Evolutionary conservation across 2,888 invertebrate species (phyloP).

Genomic region (Andrena dorsata): DNA sequence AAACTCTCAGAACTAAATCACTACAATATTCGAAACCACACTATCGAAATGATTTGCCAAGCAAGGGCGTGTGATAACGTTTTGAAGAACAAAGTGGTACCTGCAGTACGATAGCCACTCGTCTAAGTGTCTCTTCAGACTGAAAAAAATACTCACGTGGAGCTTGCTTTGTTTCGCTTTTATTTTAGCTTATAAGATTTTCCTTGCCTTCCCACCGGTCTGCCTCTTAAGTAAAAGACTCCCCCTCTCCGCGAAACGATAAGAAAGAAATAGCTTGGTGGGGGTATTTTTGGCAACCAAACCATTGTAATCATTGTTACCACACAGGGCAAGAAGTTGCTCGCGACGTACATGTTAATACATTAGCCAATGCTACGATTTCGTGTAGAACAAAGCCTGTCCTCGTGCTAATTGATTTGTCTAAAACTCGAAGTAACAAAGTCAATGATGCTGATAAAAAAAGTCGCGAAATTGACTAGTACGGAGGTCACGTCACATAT

Average conservation of each 20-base stretch:
- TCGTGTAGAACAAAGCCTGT: constrained; percentile 19
- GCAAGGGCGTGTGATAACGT: neutral
- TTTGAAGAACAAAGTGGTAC: constrained; percentile 67
- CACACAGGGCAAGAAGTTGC: constrained; percentile 56
- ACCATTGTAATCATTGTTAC: constrained; percentile 62
- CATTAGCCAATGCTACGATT: constrained; percentile 28
- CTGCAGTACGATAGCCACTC: constrained; percentile 71
- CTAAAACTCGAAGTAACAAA: constrained; percentile 32
- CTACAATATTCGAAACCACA: neutral
- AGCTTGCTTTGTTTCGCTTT: constrained; percentile 79
- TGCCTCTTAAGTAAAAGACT: constrained; percentile 50
- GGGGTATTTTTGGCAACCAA: constrained; percentile 68
- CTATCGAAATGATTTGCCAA: neutral
- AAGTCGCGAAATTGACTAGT: neutral
- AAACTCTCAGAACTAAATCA: constrained; percentile 3
- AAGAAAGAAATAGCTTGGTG: constrained; percentile 23
- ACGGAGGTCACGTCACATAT: neutral
- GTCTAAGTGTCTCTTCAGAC: constrained; percentile 75
- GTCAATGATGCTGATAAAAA: neutral
- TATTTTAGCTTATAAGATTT: constrained; percentile 81
- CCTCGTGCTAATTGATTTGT: constrained; percentile 46
- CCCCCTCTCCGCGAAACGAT: constrained; percentile 28
- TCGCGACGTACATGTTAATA: constrained; percentile 33
- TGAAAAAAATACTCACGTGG: constrained; percentile 72
- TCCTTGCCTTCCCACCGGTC: constrained; percentile 69